These are phyloP conservation scores for Tetragonula clypearis DNA, from an alignment of 1,140 invertebrate genomes.

Conservation along the genomic window DNA sequence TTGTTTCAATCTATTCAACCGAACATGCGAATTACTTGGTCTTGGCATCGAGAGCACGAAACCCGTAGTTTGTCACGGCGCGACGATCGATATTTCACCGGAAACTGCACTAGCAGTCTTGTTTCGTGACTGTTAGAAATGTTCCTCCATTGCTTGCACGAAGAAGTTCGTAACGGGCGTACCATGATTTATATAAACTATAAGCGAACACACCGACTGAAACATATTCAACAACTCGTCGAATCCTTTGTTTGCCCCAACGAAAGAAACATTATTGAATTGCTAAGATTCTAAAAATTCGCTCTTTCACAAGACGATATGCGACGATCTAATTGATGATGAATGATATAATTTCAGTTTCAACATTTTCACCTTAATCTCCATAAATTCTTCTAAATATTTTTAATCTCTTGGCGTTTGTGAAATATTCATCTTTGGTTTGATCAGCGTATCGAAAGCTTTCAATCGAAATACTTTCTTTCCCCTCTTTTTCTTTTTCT, in stretches of 20 bases:
- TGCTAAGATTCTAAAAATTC: no score
- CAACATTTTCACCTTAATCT: neutral
- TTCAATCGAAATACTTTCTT: neutral
- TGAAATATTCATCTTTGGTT: no score
- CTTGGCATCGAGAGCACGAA: neutral
- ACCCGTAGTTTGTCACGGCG: neutral
- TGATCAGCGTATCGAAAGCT: no score
- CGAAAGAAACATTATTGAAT: neutral
- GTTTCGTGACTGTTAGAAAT: neutral
- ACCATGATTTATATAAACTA: neutral
- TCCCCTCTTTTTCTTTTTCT: no score
- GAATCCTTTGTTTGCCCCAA: neutral
- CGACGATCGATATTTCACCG: constrained; percentile 32
- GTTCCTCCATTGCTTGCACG: neutral
- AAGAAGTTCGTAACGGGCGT: neutral
- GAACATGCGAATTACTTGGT: neutral
- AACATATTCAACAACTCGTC: neutral
- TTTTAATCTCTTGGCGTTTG: no score
- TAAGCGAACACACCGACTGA: neutral
- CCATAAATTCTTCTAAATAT: neutral
- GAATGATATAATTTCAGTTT: neutral
- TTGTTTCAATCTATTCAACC: constrained; percentile 3
- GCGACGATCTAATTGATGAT: no score
- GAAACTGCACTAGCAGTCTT: neutral
- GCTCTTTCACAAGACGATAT: neutral